Evolutionary conservation across 2,113 vertebrate species (phyloP).

Genomic region (Tauraco erythrolophus): DNA sequence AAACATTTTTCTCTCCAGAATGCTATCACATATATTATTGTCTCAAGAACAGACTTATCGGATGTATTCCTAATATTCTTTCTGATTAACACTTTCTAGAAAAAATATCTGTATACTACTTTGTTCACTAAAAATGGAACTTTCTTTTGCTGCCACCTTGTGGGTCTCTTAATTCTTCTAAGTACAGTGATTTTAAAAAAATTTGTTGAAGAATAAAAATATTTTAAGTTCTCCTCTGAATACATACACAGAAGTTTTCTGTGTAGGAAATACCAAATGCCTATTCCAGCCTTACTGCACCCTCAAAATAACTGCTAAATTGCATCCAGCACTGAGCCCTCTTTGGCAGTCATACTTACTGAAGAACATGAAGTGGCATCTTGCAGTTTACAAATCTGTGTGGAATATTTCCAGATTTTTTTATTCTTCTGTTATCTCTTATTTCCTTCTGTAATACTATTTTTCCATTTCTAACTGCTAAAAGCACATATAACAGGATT

Average conservation of each 20-base stretch:
- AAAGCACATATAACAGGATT: background rate
- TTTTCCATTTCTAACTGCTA: background rate
- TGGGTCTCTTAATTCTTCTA: slow-evolving; percentile 10
- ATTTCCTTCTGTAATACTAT: background rate
- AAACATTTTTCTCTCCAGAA: background rate
- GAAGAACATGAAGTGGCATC: background rate
- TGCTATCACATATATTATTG: background rate
- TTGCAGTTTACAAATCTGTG: background rate
- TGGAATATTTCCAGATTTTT: background rate
- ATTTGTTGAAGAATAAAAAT: background rate
- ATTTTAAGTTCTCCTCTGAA: background rate
- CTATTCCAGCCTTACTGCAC: background rate
- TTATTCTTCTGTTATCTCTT: background rate
- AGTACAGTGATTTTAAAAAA: background rate
- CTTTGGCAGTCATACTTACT: background rate
- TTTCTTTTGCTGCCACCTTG: slow-evolving; percentile 77
- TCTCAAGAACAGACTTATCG: background rate
- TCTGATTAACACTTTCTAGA: background rate
- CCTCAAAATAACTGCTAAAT: background rate
- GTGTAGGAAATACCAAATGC: background rate
- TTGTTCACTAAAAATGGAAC: background rate
- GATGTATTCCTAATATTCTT: background rate
- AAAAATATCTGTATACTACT: background rate
- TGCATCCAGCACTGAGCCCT: background rate
- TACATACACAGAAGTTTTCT: background rate